phyloP scores from a whole-genome alignment of 2,888 invertebrate species.

The Cryptocephalus primarius region DNA sequence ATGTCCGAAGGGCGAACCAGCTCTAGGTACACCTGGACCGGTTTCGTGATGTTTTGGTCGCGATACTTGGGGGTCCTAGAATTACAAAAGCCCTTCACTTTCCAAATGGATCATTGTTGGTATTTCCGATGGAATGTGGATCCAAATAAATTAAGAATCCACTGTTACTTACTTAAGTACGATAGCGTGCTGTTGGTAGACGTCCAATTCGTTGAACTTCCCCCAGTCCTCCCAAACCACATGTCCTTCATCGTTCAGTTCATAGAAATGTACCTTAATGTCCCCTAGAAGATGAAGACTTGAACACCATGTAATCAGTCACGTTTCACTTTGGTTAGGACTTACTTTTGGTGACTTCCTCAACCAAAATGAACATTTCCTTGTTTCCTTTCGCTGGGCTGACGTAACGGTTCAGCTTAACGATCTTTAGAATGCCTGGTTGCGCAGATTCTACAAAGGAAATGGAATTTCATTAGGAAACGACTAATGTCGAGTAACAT shows the following conservation, averaged over 20 bases:
- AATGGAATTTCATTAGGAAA: neutral
- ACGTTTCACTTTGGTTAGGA: constrained; percentile 10
- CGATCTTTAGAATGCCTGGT: constrained; percentile 74
- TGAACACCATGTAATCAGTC: neutral
- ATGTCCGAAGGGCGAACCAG: constrained; percentile 64
- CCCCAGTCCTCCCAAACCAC: constrained; percentile 63
- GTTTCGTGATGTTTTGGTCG: constrained; percentile 48
- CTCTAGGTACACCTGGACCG: constrained; percentile 62
- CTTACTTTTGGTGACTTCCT: constrained; percentile 80
- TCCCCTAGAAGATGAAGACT: too few relatives aligned
- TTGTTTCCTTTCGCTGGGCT: constrained; percentile 66
- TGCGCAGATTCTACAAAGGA: constrained; percentile 59
- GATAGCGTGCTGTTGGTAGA: constrained; percentile 85
- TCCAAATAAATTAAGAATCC: neutral
- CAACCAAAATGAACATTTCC: constrained; percentile 71
- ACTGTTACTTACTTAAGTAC: constrained; percentile 51
- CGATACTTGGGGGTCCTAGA: constrained; percentile 66
- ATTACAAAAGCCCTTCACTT: neutral
- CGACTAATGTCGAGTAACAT: too few relatives aligned
- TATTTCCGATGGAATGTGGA: too few relatives aligned
- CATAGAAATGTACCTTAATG: constrained; percentile 73
- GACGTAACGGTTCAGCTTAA: constrained; percentile 57
- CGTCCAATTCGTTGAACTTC: constrained; percentile 69
- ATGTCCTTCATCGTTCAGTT: constrained; percentile 56
- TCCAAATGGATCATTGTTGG: too few relatives aligned